Evolutionary conservation across 2,888 invertebrate species (phyloP), one percentile per base, ranked within the genome.

Genomic region (Heliconius aoede): DNA sequence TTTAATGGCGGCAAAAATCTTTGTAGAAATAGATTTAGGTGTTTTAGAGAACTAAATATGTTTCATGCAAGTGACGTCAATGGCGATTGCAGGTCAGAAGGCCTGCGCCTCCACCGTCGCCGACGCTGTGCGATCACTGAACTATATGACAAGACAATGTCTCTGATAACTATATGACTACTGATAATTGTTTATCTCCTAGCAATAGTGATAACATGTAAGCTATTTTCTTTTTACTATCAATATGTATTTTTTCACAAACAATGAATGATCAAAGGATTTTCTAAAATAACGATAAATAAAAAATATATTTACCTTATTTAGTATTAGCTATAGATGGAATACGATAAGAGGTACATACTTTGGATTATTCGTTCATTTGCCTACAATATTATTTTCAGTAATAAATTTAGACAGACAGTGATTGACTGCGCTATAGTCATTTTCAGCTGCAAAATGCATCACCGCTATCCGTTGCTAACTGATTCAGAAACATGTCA

Each of bases 141-240:
- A 91, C 91, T 89, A 87, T 86, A 88, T 87, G 90, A 88, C 91
- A 90, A 88, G 90, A 88, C 91, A 90, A 88, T 89, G 88, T 86
- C 86, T 85, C 87, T 88, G 92, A 92, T 92, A 90, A 90, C 85
- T n/a, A n/a, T n/a, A n/a, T n/a, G n/a, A n/a, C n/a, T n/a, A n/a
- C n/a, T n/a, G n/a, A n/a, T n/a, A n/a, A n/a, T 58, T 58, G 8
- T 24, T 58, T 58, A 58, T 58, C 11, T 58, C 58, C 11, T 58
- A 58, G 24, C 58, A 24, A 58, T 24, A 24, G 9, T 24, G n/a
- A 24, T 58, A 24, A 58, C 58, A 58, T 24, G 13, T 24, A n/a
- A 58, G n/a, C 13, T 58, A 58, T 58, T 58, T n/a, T 58, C 58
- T 58, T 58, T 11, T 58, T 24, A 58, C 4, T 24, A 4, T 58